Evolutionary conservation across 2,113 vertebrate species (phyloP).

Genomic region (Eptatretus burgeri): DNA sequence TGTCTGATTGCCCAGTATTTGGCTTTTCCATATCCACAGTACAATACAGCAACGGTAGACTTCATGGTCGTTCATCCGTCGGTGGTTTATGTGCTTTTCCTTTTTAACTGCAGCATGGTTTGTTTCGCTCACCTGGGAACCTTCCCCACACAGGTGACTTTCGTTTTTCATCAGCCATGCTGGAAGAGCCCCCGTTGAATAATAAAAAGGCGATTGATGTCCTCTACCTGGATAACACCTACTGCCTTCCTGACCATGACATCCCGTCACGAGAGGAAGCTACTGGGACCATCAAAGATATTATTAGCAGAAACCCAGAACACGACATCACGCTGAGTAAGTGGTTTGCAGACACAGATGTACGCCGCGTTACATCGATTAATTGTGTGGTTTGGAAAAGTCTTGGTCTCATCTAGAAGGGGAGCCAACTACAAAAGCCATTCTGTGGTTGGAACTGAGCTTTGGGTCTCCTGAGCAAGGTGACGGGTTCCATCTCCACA

Average conservation of each 20-base stretch:
- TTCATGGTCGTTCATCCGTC: no score
- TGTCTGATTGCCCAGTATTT: no score
- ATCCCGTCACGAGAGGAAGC: constrained; percentile 42
- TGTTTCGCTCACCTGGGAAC: not conserved
- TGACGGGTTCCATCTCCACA: no score
- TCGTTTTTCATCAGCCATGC: constrained; percentile 45
- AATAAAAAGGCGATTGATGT: constrained; percentile 35
- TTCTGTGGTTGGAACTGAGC: no score
- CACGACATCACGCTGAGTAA: constrained; percentile 53
- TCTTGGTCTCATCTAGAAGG: no score
- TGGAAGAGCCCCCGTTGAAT: constrained; percentile 26
- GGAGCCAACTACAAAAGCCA: no score
- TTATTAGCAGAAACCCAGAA: constrained; percentile 37
- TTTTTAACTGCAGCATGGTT: not conserved
- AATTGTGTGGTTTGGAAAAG: no score
- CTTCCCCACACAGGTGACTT: constrained; percentile 39
- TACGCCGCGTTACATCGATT: no score
- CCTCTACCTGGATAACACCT: constrained; percentile 77
- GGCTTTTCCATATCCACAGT: no score
- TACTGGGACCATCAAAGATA: constrained; percentile 29
- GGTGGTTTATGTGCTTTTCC: no score
- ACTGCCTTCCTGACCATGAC: constrained; percentile 33
- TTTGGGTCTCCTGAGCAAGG: no score
- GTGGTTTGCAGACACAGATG: constrained; percentile 8
- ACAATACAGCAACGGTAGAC: no score